Evolutionary conservation across 2,113 vertebrate species (phyloP).

Genomic region (Chaetura pelagica): DNA sequence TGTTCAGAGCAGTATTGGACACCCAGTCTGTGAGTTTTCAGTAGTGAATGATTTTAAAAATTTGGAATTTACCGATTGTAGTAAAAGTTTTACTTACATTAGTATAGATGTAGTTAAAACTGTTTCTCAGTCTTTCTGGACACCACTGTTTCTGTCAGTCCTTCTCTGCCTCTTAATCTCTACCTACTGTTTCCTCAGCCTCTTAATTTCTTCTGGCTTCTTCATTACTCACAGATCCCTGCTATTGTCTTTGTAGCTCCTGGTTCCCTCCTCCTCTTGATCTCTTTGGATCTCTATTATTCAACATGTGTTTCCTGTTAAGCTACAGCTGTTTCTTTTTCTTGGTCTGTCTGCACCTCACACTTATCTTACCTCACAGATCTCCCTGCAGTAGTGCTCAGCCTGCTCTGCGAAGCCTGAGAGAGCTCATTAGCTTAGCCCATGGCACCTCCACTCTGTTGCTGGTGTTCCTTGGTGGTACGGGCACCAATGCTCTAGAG

Average conservation of each 20-base stretch:
- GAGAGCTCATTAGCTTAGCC: not conserved
- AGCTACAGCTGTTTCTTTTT: not conserved
- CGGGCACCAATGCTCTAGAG: not conserved
- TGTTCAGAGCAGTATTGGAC: constrained; percentile 67
- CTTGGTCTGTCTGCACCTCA: not conserved
- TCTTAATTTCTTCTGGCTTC: not conserved
- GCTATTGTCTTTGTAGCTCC: not conserved
- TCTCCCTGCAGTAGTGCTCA: not conserved
- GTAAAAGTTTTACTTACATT: not conserved
- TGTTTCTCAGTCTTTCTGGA: not conserved
- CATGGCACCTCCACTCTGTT: not conserved
- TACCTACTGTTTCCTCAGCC: not conserved
- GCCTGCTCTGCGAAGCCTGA: not conserved
- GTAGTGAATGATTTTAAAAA: constrained; percentile 6
- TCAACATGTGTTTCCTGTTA: not conserved
- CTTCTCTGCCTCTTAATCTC: not conserved
- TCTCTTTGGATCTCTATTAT: not conserved
- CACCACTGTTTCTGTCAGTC: not conserved
- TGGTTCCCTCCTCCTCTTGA: not conserved
- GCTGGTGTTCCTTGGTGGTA: not conserved
- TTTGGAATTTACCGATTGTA: not conserved
- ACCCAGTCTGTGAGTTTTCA: constrained; percentile 78
- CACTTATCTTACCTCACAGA: not conserved
- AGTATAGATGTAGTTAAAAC: not conserved
- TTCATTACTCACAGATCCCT: not conserved